A percentile compares a stretch with the other conserved stretches of the same genome.
Conservation (phyloP, 2,888 invertebrate species). For the Brassicogethes aeneus region DNA sequence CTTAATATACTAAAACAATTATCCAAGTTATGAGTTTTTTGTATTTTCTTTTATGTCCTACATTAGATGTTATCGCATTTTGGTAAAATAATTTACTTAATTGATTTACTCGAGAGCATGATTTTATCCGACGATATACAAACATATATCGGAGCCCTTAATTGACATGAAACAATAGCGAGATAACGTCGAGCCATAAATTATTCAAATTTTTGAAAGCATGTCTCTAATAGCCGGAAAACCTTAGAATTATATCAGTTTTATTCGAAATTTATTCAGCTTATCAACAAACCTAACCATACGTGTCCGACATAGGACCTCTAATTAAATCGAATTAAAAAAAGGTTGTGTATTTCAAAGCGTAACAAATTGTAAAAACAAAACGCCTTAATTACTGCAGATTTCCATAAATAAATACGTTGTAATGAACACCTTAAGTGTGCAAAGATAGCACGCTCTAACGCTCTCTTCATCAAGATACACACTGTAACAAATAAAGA, state of each 20-base stretch:
- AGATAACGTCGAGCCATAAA: background rate
- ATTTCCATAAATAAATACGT: slow-evolving; percentile 30
- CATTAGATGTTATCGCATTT: no score
- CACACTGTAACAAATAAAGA: slow-evolving; percentile 2
- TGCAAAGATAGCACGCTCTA: slow-evolving; percentile 22
- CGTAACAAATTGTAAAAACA: slow-evolving; percentile 30
- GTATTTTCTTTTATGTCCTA: no score
- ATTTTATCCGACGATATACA: no score
- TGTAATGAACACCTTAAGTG: slow-evolving; percentile 26
- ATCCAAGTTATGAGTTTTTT: no score
- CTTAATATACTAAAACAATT: no score
- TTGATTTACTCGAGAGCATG: no score
- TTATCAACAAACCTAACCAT: slow-evolving; percentile 1
- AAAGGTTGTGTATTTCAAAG: slow-evolving; percentile 21
- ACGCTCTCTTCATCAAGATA: slow-evolving; percentile 23
- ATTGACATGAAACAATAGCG: slow-evolving; percentile 2
- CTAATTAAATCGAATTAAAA: slow-evolving; percentile 17
- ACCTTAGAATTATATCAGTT: slow-evolving; percentile 1
- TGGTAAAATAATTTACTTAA: no score
- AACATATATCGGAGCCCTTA: no score
- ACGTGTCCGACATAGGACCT: slow-evolving; percentile 10
- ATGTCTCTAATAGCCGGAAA: slow-evolving; percentile 1
- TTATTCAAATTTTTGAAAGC: background rate
- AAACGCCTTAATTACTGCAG: slow-evolving; percentile 15
- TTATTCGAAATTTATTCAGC: background rate